These are phyloP conservation scores for Psittacula cyanocephala DNA, from an alignment of 2,113 vertebrate genomes.

Conservation along the genomic window DNA sequence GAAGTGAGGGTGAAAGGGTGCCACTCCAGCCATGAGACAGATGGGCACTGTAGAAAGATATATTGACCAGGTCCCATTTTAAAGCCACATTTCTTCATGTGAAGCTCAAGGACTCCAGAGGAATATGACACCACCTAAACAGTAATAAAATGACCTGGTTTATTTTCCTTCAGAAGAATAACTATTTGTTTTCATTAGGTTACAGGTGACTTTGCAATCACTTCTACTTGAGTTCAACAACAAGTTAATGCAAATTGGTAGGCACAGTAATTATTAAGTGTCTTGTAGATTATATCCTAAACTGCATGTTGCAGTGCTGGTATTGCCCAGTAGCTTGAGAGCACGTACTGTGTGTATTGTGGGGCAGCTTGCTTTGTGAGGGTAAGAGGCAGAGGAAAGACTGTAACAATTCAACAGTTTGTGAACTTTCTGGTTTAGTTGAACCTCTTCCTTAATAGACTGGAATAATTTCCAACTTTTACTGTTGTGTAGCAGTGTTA, in stretches of 20 bases:
- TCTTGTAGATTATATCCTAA: not conserved
- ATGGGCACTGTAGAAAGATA: conserved; percentile 76
- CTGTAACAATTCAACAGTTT: not conserved
- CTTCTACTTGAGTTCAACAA: not conserved
- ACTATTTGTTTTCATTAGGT: not conserved
- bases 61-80: conserved; percentile 81
- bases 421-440: not conserved
- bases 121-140: conserved; percentile 78
- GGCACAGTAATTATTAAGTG: not conserved
- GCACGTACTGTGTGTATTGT: fast-evolving
- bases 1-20: conserved; percentile 85
- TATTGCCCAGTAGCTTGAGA: not conserved
- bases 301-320: not conserved
- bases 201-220: not conserved
- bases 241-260: not conserved
- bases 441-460: not conserved
- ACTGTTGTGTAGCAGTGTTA: not conserved
- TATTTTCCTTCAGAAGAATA: not conserved
- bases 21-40: conserved; percentile 77
- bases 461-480: not conserved
- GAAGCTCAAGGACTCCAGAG: conserved; percentile 78
- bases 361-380: not conserved
- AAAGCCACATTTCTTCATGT: conserved; percentile 78
- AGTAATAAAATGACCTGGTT: not conserved
- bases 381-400: not conserved